Conservation (phyloP, 2,888 invertebrate genomes). For the Syrista parreyssii region DNA sequence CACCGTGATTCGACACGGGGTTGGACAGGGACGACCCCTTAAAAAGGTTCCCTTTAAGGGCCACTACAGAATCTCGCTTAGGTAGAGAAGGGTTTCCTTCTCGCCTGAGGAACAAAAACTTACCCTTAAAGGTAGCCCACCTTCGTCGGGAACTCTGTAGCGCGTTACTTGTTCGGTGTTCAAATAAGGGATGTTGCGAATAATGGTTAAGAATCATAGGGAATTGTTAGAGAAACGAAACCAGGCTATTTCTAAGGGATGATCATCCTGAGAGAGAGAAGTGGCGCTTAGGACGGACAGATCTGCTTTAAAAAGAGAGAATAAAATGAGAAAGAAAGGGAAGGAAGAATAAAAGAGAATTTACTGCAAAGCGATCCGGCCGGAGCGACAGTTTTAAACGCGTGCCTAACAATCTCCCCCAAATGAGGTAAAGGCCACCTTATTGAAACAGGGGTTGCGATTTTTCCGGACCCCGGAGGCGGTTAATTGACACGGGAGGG, state of each 20-base stretch:
- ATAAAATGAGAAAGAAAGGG: neutral
- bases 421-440: conserved; percentile 67
- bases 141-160: neutral
- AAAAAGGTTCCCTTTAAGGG: conserved; percentile 56
- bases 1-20: conserved; percentile 55
- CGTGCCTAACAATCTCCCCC: conserved; percentile 62
- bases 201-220: neutral
- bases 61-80: conserved; percentile 21
- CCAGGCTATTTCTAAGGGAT: neutral
- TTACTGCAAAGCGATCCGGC: conserved; percentile 59
- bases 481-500: conserved; percentile 65
- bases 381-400: conserved; percentile 61
- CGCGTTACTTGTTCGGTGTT: neutral
- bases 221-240: neutral
- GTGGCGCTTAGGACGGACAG: neutral
- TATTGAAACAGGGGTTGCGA: conserved; percentile 66
- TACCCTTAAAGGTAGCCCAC: neutral
- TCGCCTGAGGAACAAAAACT: neutral
- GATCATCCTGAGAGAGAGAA: neutral
- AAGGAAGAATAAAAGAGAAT: conserved; percentile 39
- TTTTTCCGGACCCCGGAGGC: conserved; percentile 61
- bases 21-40: conserved; percentile 51
- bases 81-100: conserved; percentile 48
- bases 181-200: neutral
- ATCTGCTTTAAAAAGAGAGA: conserved; percentile 14